Percentiles rank a stretch among this genome's conserved stretches.
phyloP scores from a whole-genome alignment of 2,888 invertebrate genomes.

The Orgyia antiqua region DNA sequence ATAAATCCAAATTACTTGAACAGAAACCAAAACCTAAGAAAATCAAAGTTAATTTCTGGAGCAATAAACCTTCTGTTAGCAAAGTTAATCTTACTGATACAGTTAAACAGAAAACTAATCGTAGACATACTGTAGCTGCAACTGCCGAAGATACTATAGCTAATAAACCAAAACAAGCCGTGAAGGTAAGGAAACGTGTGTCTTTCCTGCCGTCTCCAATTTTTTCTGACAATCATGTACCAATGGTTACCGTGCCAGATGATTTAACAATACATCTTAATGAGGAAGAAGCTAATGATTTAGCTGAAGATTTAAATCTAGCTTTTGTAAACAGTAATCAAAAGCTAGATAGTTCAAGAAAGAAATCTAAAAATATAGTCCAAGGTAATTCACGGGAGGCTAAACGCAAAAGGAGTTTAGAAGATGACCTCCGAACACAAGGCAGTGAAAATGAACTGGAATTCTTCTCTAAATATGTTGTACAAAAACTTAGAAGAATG shows the following conservation, averaged over 20 bases:
- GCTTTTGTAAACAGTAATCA: constrained; percentile 45
- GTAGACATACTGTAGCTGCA: constrained; percentile 52
- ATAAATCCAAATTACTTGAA: constrained; percentile 38
- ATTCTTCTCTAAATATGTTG: constrained; percentile 70
- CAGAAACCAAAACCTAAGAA: constrained; percentile 57
- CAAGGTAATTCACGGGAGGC: constrained; percentile 37
- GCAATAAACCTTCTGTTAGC: constrained; percentile 47
- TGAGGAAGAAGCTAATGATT: constrained; percentile 65
- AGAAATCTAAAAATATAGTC: constrained; percentile 34
- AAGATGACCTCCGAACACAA: constrained; percentile 36
- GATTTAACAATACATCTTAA: constrained; percentile 72
- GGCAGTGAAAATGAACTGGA: constrained; percentile 64
- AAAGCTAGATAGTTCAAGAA: constrained; percentile 30
- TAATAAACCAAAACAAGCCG: constrained; percentile 41
- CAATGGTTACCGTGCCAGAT: constrained; percentile 72
- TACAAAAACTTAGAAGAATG: constrained; percentile 67
- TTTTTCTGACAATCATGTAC: constrained; percentile 65
- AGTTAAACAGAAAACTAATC: constrained; percentile 36
- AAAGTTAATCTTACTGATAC: constrained; percentile 39
- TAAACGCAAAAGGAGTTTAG: constrained; percentile 46
- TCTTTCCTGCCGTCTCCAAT: constrained; percentile 66
- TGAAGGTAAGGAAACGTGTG: constrained; percentile 62
- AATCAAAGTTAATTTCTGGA: constrained; percentile 73
- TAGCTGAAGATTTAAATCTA: constrained; percentile 56
- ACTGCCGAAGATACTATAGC: constrained; percentile 22